A percentile compares a stretch with the other conserved stretches of the same genome.
Conservation (phyloP, 1,140 invertebrate species). For the Cydia splendana region DNA sequence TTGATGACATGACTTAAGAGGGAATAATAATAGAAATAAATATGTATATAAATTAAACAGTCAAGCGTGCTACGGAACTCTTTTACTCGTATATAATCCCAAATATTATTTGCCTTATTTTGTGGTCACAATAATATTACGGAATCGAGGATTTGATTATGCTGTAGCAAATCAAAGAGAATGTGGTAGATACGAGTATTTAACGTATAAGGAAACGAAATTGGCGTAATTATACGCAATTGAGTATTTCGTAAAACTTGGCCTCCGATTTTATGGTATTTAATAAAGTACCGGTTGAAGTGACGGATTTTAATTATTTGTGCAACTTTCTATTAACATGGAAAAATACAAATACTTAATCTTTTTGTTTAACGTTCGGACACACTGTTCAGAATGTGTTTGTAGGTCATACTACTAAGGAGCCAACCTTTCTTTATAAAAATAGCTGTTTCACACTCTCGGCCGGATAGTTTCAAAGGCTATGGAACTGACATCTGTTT, state of each 20-base stretch:
- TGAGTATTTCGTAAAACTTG: slow-evolving; percentile 9
- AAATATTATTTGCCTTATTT: background rate
- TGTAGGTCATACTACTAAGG: no score
- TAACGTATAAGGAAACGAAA: slow-evolving; percentile 17
- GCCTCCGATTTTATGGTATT: background rate
- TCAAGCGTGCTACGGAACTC: background rate
- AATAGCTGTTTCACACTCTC: no score
- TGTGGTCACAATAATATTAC: background rate
- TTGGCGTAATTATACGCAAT: slow-evolving; percentile 7
- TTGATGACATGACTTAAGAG: no score
- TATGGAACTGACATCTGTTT: no score
- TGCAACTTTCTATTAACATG: slow-evolving; percentile 4
- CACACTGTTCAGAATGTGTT: background rate
- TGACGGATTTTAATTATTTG: background rate
- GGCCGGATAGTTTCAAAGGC: no score
- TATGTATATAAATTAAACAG: background rate
- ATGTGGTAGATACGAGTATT: slow-evolving; percentile 11
- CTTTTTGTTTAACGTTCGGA: no score
- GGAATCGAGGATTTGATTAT: slow-evolving; percentile 9
- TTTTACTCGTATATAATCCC: background rate
- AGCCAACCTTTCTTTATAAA: no score
- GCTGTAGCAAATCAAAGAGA: slow-evolving; percentile 27
- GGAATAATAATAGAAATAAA: background rate
- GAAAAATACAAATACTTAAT: background rate
- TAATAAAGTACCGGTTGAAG: slow-evolving; percentile 5